These are phyloP conservation scores for Volucella inflata DNA, from an alignment of 2,888 invertebrate genomes.

Conservation along the genomic window DNA sequence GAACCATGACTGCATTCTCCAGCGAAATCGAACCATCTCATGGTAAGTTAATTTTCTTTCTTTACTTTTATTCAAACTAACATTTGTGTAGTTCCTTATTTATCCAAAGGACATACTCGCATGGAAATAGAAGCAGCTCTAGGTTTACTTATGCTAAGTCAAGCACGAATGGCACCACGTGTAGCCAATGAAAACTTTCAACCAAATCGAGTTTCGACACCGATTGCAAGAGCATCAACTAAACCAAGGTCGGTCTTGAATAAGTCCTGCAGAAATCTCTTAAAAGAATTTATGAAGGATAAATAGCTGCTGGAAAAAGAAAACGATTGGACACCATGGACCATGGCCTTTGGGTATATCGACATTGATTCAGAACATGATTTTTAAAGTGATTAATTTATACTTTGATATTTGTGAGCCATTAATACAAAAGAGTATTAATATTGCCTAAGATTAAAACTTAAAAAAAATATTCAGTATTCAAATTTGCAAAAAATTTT, in stretches of 20 bases:
- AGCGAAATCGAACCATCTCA: slow-evolving; percentile 33
- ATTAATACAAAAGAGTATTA: no score
- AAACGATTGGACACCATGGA: no score
- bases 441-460: no score
- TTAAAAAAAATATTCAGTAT: no score
- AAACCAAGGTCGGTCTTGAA: slow-evolving; percentile 9
- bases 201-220: background rate
- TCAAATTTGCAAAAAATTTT: no score
- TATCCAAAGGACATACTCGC: slow-evolving; percentile 19
- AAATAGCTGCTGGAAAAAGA: no score
- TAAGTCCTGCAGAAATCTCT: slow-evolving; percentile 47
- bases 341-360: no score
- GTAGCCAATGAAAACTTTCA: background rate
- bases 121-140: slow-evolving; percentile 54
- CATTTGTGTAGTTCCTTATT: slow-evolving; percentile 32
- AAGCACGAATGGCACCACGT: background rate
- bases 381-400: no score
- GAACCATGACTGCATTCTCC: slow-evolving; percentile 25
- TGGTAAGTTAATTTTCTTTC: background rate
- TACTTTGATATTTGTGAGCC: no score
- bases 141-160: slow-evolving; percentile 48
- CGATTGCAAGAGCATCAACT: background rate
- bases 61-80: background rate
- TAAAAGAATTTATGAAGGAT: slow-evolving; percentile 59
- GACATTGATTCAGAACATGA: no score